Conservation (phyloP, 2,888 invertebrate species). For the Pediacus dermestoides region DNA sequence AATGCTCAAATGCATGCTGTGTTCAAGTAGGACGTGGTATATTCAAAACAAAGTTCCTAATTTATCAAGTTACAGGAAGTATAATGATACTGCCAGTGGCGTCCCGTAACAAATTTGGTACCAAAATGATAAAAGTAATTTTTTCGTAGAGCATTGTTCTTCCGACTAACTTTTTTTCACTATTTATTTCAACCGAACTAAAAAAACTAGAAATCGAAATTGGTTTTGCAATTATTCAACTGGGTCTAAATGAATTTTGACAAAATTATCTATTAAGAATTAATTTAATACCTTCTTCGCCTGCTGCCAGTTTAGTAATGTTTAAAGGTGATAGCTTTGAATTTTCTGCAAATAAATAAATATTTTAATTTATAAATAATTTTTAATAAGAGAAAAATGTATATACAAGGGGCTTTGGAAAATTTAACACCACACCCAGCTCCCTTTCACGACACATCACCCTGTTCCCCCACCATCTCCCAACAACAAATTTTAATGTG, state of each 20-base stretch:
- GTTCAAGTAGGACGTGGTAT: constrained; percentile 1
- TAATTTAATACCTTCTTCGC: constrained; percentile 24
- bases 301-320: constrained; percentile 23
- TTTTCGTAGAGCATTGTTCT: too few species aligned
- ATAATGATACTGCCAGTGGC: constrained; percentile 28
- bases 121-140: too few species aligned
- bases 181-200: constrained; percentile 4
- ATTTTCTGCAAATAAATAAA: constrained; percentile 28
- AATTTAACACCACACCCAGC: background rate
- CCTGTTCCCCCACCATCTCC: too few species aligned
- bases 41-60: constrained; percentile 29
- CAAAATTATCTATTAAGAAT: constrained; percentile 3
- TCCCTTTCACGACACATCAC: too few species aligned
- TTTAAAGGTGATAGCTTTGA: constrained; percentile 19
- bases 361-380: constrained; percentile 10
- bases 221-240: too few species aligned
- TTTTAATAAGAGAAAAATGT: background rate
- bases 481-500: too few species aligned
- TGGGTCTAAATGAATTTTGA: too few species aligned
- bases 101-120: constrained; percentile 12
- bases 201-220: constrained; percentile 1
- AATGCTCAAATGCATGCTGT: too few species aligned
- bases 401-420: constrained; percentile 1
- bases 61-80: constrained; percentile 38
- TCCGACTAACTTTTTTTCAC: constrained; percentile 7